Evolutionary conservation across 2,888 invertebrate species (phyloP).

Genomic region (Leptinotarsa haldemani): DNA sequence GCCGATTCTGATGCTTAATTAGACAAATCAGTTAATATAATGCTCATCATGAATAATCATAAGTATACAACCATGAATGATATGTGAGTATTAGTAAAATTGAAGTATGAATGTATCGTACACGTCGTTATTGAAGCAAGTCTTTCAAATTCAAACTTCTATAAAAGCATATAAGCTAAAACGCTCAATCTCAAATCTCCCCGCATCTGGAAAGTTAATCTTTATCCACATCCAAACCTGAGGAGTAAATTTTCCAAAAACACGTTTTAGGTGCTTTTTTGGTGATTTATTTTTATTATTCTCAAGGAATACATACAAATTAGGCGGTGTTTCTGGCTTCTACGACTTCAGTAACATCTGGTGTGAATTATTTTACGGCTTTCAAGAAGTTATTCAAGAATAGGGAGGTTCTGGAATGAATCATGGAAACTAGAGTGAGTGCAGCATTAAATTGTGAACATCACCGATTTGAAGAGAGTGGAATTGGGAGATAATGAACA

Average conservation of each 20-base stretch:
- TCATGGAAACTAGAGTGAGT: not conserved
- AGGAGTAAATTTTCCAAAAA: constrained; percentile 13
- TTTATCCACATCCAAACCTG: not conserved
- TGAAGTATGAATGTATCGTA: too few relatives aligned
- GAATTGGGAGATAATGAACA: not conserved
- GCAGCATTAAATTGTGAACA: constrained; percentile 1
- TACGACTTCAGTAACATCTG: constrained; percentile 17
- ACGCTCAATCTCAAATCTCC: too few relatives aligned
- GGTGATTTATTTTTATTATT: constrained; percentile 25
- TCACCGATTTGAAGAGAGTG: not conserved
- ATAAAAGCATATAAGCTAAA: too few relatives aligned
- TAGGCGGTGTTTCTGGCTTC: constrained; percentile 17
- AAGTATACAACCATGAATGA: too few relatives aligned
- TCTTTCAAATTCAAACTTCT: too few relatives aligned
- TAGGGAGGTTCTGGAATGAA: not conserved
- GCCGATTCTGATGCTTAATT: too few relatives aligned
- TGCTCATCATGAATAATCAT: too few relatives aligned
- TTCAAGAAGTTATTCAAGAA: constrained; percentile 4
- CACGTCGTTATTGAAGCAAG: too few relatives aligned
- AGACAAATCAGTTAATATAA: too few relatives aligned
- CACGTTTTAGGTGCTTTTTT: constrained; percentile 5
- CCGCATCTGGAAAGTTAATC: too few relatives aligned
- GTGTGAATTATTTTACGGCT: not conserved
- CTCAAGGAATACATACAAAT: constrained; percentile 23
- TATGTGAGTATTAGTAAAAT: too few relatives aligned